Evolutionary conservation across 2,888 invertebrate genomes (phyloP).

Genomic region (Enchytraeus crypticus): DNA sequence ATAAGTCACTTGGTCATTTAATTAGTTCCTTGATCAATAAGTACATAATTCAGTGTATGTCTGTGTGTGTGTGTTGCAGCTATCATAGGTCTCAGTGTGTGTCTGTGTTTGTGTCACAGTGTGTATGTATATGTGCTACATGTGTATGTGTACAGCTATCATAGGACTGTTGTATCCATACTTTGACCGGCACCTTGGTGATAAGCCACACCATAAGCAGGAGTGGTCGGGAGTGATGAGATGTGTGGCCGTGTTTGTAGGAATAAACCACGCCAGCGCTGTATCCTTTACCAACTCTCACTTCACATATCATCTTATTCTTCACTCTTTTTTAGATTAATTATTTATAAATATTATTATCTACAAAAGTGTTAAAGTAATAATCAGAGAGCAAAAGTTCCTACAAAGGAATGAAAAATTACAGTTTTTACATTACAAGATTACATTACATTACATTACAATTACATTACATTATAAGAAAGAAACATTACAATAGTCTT

Average conservation of each 20-base stretch:
- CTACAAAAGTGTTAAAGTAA: no score
- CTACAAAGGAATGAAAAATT: no score
- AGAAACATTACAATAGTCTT: no score
- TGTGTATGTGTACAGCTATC: constrained; percentile 39
- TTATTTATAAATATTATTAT: no score
- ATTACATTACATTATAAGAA: no score
- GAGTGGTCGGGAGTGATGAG: constrained; percentile 51
- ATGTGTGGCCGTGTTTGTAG: constrained; percentile 50
- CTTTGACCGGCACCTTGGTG: constrained; percentile 43
- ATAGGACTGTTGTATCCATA: constrained; percentile 49
- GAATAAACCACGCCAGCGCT: constrained; percentile 51
- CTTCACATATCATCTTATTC: not conserved
- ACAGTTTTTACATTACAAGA: no score
- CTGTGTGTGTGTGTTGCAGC: not conserved
- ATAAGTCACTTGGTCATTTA: no score
- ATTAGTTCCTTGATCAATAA: no score
- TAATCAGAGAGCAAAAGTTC: no score
- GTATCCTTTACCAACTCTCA: constrained; percentile 43
- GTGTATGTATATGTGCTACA: not conserved
- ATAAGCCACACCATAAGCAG: constrained; percentile 32
- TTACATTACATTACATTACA: no score
- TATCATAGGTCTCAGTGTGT: not conserved
- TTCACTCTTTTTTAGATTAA: not conserved
- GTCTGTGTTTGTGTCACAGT: not conserved
- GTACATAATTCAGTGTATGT: not conserved